A percentile compares a stretch with the other conserved stretches of the same genome.
Conservation (phyloP, 2,888 invertebrate genomes). For the Sabatieria punctata region DNA sequence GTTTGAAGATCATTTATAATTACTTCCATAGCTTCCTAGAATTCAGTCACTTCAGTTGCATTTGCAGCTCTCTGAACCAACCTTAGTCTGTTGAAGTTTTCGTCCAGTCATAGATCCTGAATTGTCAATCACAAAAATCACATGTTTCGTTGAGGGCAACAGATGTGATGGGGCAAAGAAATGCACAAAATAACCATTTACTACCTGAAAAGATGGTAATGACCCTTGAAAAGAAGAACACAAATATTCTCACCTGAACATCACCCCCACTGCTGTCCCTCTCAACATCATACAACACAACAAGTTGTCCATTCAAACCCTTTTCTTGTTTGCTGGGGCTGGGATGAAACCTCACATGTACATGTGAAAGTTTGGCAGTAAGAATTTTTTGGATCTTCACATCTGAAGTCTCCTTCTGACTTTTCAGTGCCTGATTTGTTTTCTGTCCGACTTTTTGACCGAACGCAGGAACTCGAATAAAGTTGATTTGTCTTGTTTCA, state of each 20-base stretch:
- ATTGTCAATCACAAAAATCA: constrained; percentile 54
- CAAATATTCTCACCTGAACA: constrained; percentile 17
- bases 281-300: constrained; percentile 51
- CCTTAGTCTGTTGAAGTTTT: constrained; percentile 46
- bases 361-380: no score
- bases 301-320: constrained; percentile 47
- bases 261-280: constrained; percentile 42
- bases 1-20: constrained; percentile 47
- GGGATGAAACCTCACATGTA: no score
- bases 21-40: constrained; percentile 46
- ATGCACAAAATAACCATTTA: constrained; percentile 52
- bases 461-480: constrained; percentile 46
- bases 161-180: constrained; percentile 52
- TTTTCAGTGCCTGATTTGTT: constrained; percentile 7
- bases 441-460: constrained; percentile 26
- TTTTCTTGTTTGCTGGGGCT: no score
- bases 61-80: background rate
- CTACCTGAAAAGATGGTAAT: constrained; percentile 9
- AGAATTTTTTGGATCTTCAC: no score
- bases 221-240: no score
- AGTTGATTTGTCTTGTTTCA: constrained; percentile 46
- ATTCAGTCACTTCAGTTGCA: no score
- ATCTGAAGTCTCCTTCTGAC: background rate
- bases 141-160: constrained; percentile 40
- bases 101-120: constrained; percentile 54